phyloP scores from a whole-genome alignment of 2,888 invertebrate genomes.

The Carcina quercana region DNA sequence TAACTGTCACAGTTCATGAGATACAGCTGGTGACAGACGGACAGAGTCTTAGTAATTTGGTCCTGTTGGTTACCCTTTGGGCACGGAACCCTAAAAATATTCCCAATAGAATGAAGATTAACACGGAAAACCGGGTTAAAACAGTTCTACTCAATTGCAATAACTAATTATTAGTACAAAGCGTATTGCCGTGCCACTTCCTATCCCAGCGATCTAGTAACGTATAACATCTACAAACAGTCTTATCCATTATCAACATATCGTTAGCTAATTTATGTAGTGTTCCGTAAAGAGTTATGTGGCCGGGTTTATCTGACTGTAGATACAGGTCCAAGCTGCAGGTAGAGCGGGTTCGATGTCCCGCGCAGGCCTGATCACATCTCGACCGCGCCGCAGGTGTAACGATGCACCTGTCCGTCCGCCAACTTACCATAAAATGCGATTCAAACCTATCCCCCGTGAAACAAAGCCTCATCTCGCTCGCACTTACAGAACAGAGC shows the following conservation, averaged over 20 bases:
- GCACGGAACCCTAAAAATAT: no score
- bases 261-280: constrained; percentile 64
- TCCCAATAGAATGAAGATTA: no score
- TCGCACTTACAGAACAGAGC: constrained; percentile 34
- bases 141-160: no score
- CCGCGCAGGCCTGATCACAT: constrained; percentile 43
- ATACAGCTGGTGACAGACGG: no score
- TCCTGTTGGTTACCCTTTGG: no score
- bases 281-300: constrained; percentile 52
- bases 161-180: no score
- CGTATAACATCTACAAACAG: constrained; percentile 26
- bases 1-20: no score
- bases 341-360: constrained; percentile 49
- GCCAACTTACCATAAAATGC: constrained; percentile 73
- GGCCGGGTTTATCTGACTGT: constrained; percentile 47
- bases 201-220: constrained; percentile 30
- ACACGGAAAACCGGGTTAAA: no score
- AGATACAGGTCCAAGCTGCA: constrained; percentile 36
- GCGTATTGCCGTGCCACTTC: not conserved
- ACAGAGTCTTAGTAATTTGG: no score
- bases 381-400: constrained; percentile 69
- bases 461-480: constrained; percentile 54
- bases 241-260: constrained; percentile 43
- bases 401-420: constrained; percentile 63
- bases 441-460: constrained; percentile 60